Evolutionary conservation across 2,113 vertebrate species (phyloP), one percentile per base, ranked within the genome.

Genomic region (Anguilla japonica): DNA sequence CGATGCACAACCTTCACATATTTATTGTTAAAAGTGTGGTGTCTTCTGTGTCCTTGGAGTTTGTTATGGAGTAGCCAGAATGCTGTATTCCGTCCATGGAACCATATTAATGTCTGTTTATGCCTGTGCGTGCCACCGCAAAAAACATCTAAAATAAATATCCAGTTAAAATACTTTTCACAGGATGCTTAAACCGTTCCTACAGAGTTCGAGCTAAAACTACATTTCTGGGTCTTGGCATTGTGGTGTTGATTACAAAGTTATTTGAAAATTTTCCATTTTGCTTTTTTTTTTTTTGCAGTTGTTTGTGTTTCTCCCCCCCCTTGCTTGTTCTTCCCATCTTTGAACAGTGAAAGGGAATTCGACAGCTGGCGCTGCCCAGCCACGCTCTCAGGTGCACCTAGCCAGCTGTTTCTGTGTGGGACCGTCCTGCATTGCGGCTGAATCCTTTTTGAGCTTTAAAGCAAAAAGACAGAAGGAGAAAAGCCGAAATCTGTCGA

Each of bases 401-500:
- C 34, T 34, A 34, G 34, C 34, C 34, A 34, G 34, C 34, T 1
- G 34, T 34, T 34, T 34, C 34, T 34, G 34, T 34, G 34, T 34
- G 34, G 34, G 41, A 43, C 83, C 4, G 84, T 26, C 84, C 39
- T 15, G 20, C 41, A 79, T 34, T 85, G 84, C 41, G 18, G 41
- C 79, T 1, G 53, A 9, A 22, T 79, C 46, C 41, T 60, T 63
- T 2, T 56, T 57, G 75, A 80, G 75, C 56, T 85, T 71, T 22
- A 3, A 82, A 53, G 75, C 57, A 90, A 46, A 46, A 46, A 9
- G 4, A 0, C 9, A 6, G 9, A 46, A 46, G 9, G 43, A 89
- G 87, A 91, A 92, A 90, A 84, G 88, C 50, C 75, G 79, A 80
- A 63, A 63, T 26, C 3, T 22, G 26, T 67, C 3, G 67, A 67